phyloP scores from a whole-genome alignment of 1,140 invertebrate species.

The Chrysoperla carnea region DNA sequence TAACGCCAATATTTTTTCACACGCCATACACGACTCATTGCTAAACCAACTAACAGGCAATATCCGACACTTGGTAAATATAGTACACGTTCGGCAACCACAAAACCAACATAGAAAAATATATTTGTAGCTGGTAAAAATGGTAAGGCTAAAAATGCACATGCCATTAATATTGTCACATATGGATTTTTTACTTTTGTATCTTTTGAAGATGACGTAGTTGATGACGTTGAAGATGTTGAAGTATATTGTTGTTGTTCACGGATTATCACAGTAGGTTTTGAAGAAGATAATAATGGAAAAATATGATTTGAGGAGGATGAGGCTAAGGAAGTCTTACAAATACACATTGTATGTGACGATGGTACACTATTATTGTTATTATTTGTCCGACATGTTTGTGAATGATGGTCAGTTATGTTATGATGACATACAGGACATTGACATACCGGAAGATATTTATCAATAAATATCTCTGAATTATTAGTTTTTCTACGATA shows the following conservation, averaged over 20 bases:
- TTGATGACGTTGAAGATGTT: constrained; percentile 12
- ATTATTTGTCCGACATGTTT: constrained; percentile 26
- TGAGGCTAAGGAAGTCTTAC: constrained; percentile 24
- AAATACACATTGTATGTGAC: constrained; percentile 31
- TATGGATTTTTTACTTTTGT: constrained; percentile 22
- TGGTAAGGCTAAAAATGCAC: constrained; percentile 69
- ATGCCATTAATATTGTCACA: constrained; percentile 35
- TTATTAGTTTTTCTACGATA: neutral
- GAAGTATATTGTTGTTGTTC: constrained; percentile 11
- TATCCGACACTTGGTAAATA: constrained; percentile 93
- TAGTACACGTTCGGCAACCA: constrained; percentile 86
- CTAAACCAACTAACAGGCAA: constrained; percentile 71
- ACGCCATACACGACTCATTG: constrained; percentile 33
- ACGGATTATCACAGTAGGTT: constrained; percentile 7
- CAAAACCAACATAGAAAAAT: constrained; percentile 93
- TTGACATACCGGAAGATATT: neutral
- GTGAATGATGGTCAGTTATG: neutral
- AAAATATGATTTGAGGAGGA: constrained; percentile 11
- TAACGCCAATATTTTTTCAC: constrained; percentile 18
- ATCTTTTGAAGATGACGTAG: constrained; percentile 14
- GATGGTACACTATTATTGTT: constrained; percentile 28
- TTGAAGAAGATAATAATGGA: constrained; percentile 16
- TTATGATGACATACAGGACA: neutral
- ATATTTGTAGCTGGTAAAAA: constrained; percentile 88
- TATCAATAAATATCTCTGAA: neutral